These are phyloP conservation scores for Cordylochernes scorpioides DNA, from an alignment of 2,888 invertebrate species.

Conservation along the genomic window DNA sequence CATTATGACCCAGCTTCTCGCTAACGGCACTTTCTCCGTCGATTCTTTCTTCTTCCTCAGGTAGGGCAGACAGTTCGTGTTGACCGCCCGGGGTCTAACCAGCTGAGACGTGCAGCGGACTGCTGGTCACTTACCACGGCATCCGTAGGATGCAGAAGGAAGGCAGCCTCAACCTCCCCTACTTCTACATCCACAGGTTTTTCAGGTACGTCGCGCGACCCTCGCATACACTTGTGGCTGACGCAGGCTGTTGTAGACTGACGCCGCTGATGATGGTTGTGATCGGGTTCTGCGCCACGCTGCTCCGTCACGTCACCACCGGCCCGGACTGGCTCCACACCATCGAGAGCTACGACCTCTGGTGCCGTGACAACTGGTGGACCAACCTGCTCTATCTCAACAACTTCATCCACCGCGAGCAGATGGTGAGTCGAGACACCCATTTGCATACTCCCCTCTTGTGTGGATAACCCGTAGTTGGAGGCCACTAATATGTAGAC, in stretches of 20 bases:
- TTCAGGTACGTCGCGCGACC: constrained; percentile 6
- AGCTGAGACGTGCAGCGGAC: constrained; percentile 19
- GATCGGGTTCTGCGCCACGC: constrained; percentile 17
- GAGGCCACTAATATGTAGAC: no score
- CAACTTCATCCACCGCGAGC: constrained; percentile 14
- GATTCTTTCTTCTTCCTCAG: constrained; percentile 19
- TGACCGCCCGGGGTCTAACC: no score
- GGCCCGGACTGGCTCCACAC: constrained; percentile 20
- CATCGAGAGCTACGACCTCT: constrained; percentile 13
- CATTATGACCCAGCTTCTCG: constrained; percentile 16
- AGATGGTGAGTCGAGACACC: constrained; percentile 14
- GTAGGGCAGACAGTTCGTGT: constrained; percentile 8
- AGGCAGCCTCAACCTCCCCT: constrained; percentile 12
- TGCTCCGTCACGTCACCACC: constrained; percentile 18
- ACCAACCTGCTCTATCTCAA: constrained; percentile 14
- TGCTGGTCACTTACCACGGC: constrained; percentile 18
- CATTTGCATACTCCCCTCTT: no score
- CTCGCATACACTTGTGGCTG: background rate
- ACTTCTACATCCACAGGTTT: constrained; percentile 18
- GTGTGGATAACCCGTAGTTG: no score
- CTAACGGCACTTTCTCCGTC: constrained; percentile 17
- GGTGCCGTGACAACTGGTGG: constrained; percentile 15
- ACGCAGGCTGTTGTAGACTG: constrained; percentile 16
- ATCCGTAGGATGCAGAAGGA: constrained; percentile 16
- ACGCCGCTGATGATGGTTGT: constrained; percentile 21